Conservation (phyloP, 2,113 vertebrate genomes). For the Eidolon helvum region DNA sequence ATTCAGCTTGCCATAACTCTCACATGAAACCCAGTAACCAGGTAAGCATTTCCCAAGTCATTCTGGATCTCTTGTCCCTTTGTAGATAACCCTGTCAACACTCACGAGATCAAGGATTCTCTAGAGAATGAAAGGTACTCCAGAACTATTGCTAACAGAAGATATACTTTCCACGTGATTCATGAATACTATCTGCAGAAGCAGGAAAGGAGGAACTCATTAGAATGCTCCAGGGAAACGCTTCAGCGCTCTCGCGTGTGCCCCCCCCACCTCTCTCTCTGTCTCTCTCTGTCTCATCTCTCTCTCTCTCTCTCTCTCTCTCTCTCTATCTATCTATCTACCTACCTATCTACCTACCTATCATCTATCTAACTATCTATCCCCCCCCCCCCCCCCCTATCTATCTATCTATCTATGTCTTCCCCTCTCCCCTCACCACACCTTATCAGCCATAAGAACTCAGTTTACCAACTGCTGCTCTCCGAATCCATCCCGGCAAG, state of each 20-base stretch:
- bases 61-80: not conserved
- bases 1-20: not conserved
- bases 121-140: not conserved
- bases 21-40: not conserved
- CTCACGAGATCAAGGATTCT: not conserved
- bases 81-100: not conserved
- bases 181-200: not conserved
- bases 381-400: no score
- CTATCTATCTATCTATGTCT: not conserved
- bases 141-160: not conserved
- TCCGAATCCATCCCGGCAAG: not conserved
- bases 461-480: slow-evolving; percentile 28
- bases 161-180: not conserved
- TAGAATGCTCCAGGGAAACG: slow-evolving; percentile 12
- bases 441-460: not conserved
- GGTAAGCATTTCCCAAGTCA: not conserved
- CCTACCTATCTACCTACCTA: no score
- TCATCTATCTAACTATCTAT: no score
- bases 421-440: not conserved
- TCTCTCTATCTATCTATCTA: no score
- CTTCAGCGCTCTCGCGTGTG: no score
- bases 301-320: no score
- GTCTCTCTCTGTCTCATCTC: no score
- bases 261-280: no score
- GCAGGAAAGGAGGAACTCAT: slow-evolving; percentile 19